phyloP scores from a whole-genome alignment of 2,797 vertebrate genomes.

The Adelosebastes latens region DNA sequence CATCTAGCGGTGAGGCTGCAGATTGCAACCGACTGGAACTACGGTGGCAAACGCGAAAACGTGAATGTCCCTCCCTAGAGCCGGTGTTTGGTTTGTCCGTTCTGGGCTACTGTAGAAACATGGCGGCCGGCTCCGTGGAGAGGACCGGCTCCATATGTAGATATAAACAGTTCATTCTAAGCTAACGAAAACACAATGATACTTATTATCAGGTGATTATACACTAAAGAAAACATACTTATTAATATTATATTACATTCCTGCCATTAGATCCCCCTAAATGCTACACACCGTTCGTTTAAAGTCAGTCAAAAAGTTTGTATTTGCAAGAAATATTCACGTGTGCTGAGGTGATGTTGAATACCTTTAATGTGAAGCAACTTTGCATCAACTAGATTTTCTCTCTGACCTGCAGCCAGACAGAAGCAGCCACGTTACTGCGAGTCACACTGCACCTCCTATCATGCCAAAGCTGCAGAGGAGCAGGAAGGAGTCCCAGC shows the following conservation, averaged over 20 bases:
- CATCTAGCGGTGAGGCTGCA: too few relatives aligned
- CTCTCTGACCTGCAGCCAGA: slow-evolving; percentile 73
- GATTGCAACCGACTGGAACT: too few relatives aligned
- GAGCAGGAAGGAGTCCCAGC: slow-evolving; percentile 68
- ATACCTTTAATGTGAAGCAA: background rate
- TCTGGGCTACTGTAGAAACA: too few relatives aligned
- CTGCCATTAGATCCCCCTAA: background rate
- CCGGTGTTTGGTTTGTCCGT: too few relatives aligned
- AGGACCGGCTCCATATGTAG: too few relatives aligned
- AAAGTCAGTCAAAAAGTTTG: background rate
- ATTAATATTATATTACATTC: background rate
- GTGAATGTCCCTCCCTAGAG: too few relatives aligned
- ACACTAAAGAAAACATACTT: background rate
- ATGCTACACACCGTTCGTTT: background rate
- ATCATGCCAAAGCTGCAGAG: slow-evolving; percentile 79
- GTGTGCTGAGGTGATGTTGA: background rate
- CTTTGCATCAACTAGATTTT: slow-evolving; percentile 17
- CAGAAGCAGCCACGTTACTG: slow-evolving; percentile 46
- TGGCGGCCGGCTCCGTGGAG: accelerated
- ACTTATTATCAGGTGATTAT: background rate
- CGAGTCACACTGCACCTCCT: slow-evolving; percentile 69
- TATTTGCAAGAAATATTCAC: background rate
- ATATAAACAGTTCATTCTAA: background rate
- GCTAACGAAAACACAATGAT: too few relatives aligned
- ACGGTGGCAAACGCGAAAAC: accelerated